Evolutionary conservation across 1,140 invertebrate species (phyloP).

Genomic region (Anadara kagoshimensis): DNA sequence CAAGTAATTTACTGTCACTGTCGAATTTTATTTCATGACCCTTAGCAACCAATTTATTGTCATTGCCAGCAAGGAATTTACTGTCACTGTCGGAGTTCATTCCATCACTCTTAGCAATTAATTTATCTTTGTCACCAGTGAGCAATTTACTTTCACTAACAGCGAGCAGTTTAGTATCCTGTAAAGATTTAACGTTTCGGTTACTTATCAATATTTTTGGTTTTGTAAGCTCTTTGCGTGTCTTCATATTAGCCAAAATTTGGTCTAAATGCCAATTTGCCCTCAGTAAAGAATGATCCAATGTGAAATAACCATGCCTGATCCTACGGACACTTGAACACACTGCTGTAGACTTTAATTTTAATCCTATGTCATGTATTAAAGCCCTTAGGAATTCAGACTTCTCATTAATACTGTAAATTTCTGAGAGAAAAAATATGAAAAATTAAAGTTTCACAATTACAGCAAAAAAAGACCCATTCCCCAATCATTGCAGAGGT

Average conservation of each 20-base stretch:
- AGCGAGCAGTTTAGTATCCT: no score
- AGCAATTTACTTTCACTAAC: no score
- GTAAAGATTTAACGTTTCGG: not conserved
- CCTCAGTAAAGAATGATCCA: constrained; percentile 84
- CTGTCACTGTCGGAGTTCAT: no score
- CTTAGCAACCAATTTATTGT: no score
- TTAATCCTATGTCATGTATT: constrained; percentile 86
- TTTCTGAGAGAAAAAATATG: constrained; percentile 80
- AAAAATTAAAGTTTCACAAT: no score
- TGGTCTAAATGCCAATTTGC: constrained; percentile 92
- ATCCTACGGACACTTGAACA: constrained; percentile 87
- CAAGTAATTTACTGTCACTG: no score
- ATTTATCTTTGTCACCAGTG: no score
- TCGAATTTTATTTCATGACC: no score
- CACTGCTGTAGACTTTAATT: constrained; percentile 85
- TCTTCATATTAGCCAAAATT: constrained; percentile 83
- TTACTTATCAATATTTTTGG: not conserved
- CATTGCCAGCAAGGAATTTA: no score
- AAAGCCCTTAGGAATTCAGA: constrained; percentile 83
- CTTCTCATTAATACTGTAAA: constrained; percentile 89
- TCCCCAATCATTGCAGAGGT: no score
- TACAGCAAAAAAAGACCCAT: no score
- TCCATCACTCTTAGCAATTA: no score
- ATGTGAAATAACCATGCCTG: constrained; percentile 86
- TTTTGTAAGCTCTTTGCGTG: constrained; percentile 17